Evolutionary conservation across 2,797 vertebrate genomes (phyloP).

Genomic region (Parauchenoglanis ngamensis): DNA sequence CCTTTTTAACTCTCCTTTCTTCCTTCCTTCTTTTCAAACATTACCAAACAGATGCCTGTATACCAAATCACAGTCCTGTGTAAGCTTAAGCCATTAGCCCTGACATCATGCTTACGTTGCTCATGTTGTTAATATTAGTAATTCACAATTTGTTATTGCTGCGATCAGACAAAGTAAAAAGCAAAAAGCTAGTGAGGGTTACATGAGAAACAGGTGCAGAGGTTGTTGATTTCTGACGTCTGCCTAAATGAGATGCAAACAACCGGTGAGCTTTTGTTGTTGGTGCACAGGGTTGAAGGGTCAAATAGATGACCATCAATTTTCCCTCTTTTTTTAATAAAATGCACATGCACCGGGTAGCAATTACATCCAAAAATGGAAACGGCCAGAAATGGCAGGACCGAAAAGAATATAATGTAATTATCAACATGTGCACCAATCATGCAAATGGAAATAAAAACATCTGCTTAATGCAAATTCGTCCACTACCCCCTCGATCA

Average conservation of each 20-base stretch:
- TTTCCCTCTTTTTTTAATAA: background rate
- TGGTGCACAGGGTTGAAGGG: background rate
- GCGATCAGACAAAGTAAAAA: background rate
- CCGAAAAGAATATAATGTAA: background rate
- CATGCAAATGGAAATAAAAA: background rate
- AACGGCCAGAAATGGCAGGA: background rate
- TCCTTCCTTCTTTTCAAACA: background rate
- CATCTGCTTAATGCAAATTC: background rate
- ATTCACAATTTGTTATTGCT: background rate
- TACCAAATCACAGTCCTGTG: too few relatives aligned
- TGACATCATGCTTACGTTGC: background rate
- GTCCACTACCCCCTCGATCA: background rate
- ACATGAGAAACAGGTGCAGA: conserved; percentile 20
- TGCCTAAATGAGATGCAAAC: background rate
- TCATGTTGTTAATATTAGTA: background rate
- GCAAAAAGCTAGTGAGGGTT: background rate
- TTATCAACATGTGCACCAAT: conserved; percentile 3
- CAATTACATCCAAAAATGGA: conserved; percentile 7
- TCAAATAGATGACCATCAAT: background rate
- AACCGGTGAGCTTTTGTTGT: background rate
- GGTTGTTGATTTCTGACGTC: background rate
- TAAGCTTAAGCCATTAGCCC: too few relatives aligned
- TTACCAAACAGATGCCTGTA: background rate
- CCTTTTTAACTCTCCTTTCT: background rate
- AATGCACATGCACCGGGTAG: background rate